A percentile compares a stretch with the other conserved stretches of the same genome.
phyloP scores from a whole-genome alignment of 2,113 vertebrate genomes.

The Cyanoramphus novaezelandiae region DNA sequence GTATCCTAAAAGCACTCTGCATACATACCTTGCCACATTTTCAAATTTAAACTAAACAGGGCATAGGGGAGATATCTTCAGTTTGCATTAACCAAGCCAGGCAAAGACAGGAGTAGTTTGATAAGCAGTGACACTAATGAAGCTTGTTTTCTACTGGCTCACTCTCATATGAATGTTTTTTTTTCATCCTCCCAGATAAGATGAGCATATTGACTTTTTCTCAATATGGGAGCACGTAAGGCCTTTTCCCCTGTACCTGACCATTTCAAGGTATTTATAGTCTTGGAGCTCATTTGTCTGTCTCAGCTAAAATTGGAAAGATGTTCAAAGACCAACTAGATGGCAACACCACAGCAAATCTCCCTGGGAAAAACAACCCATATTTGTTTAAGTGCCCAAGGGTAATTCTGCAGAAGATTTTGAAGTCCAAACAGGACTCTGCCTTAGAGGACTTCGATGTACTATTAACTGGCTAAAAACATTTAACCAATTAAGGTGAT shows the following conservation, averaged over 20 bases:
- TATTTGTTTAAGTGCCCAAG: neutral
- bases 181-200: neutral
- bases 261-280: neutral
- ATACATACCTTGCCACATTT: neutral
- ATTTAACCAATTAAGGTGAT: neutral
- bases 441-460: neutral
- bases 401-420: neutral
- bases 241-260: neutral
- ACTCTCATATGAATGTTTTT: fast-evolving
- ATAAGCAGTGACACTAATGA: neutral
- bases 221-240: neutral
- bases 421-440: neutral
- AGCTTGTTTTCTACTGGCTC: neutral
- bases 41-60: neutral
- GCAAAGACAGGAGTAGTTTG: fast-evolving
- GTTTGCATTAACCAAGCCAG: neutral
- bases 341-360: neutral
- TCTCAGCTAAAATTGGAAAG: neutral
- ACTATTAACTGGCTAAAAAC: neutral
- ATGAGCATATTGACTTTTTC: neutral
- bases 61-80: neutral
- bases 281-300: neutral
- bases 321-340: neutral
- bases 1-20: neutral
- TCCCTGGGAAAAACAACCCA: neutral